Evolutionary conservation across 1,140 invertebrate genomes (phyloP), one percentile per base, ranked within the genome.

Genomic region (Phthorimaea operculella): DNA sequence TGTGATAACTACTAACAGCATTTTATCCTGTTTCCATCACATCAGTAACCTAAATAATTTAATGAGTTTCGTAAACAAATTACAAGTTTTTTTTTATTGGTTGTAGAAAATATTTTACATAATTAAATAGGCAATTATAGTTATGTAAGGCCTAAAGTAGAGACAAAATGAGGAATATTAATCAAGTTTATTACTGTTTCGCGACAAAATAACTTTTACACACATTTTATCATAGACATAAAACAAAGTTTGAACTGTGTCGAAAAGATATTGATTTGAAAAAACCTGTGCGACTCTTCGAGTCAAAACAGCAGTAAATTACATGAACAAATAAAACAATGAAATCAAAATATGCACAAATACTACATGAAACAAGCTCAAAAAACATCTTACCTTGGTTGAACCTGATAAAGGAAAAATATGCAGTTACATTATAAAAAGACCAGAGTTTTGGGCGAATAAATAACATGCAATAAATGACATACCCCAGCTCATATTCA

Each of bases 331-430:
- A 59, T 52, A 4, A 51, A 58, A 57, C 54, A 51, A 51, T 51
- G 55, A 50, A 58, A 62, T 51, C 47, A 60, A 62, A 60, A 48
- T 56, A 54, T 33, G 61, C 56, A 63, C 42, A 59, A 50, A 64
- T 14, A 50, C 65, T 65, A 70, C 63, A 63, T 60, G 54, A 61
- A 64, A 66, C 61, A 70, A 66, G 55, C 60, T 28, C 21, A 63
- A 55, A 53, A 64, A 66, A 64, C 58, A 59, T 58, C 71, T 74
- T 74, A 74, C 71, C 71, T 74, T 64, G 34, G 34, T 54, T 50
- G 18, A 61, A 71, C 71, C 71, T 74, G 71, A 74, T 66, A 73
- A 67, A 59, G 57, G 63, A 63, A 74, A 65, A 65, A 17, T 57
- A 53, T 54, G 34, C 57, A 16, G 57, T 50, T 51, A 60, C 33